Evolutionary conservation across 2,888 invertebrate species (phyloP), one percentile per base, ranked within the genome.

Genomic region (Lacanobia wlatinum): DNA sequence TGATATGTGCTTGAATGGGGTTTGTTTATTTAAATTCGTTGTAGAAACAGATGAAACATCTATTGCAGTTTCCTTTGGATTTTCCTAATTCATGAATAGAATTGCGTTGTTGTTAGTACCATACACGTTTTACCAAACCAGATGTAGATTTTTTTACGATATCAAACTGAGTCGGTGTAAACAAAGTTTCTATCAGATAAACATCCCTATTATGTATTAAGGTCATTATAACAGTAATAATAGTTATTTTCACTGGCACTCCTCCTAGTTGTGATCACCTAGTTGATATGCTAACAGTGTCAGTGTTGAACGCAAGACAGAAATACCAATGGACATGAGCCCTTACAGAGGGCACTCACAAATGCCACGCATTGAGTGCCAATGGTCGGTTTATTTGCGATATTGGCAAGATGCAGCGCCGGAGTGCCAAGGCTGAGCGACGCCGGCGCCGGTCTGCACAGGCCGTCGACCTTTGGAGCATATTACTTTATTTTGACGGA

Each of bases 341-440:
- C 91, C 90, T 91, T 92, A 91, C 90, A 87, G 89, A 92, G 91
- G 91, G 92, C 91, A 90, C 90, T 90, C 90, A 89, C 87, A 88
- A 87, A 90, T 94, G 94, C 94, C 94, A 94, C 92, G 90, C 90
- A 78, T 81, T 87, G 86, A 90, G 90, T 95, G 95, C 95, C 96
- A 96, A 94, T 95, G 90, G 87, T 86, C 90, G 90, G 94, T 94
- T 95, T 96, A 96, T 96, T 96, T 96, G 94, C 92, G 94, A 94
- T 93, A 93, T 95, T 96, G 96, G 96, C 96, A 95, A 90, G 90
- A 85, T 85, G 87, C 83, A 84, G 80, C 84, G 86, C 87, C 85
- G 89, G 86, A 90, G 90, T 89, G 90, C 93, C 94, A 94, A 95
- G 95, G 95, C 92, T 94, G 92, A 84, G 78, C 87, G 89, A 88